Evolutionary conservation across 2,888 invertebrate genomes (phyloP).

Genomic region (Stenichneumon culpator): DNA sequence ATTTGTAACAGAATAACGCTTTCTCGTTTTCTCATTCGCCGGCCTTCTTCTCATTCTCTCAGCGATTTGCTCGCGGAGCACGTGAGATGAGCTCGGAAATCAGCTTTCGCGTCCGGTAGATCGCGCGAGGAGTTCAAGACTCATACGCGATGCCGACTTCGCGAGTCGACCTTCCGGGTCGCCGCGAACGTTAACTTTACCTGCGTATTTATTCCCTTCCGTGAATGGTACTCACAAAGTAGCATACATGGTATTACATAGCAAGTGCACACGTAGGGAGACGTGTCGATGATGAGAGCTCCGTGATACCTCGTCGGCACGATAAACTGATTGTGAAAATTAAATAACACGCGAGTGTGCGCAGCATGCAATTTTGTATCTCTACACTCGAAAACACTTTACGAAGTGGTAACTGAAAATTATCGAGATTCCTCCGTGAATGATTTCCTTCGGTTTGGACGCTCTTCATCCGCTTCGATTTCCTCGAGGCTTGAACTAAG

Average conservation of each 20-base stretch:
- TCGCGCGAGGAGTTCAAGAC: conserved; percentile 42
- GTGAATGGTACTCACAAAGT: conserved; percentile 22
- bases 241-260: conserved; percentile 3
- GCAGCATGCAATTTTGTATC: neutral
- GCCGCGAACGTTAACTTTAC: conserved; percentile 26
- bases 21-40: conserved; percentile 21
- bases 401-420: neutral
- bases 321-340: conserved; percentile 8
- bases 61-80: conserved; percentile 20
- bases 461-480: neutral
- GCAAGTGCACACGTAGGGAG: conserved; percentile 8
- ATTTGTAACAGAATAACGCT: neutral
- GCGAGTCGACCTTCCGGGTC: conserved; percentile 47
- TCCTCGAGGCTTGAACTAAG: neutral
- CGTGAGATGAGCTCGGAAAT: conserved; percentile 49
- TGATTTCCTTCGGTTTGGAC: neutral
- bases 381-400: conserved; percentile 1
- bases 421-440: neutral
- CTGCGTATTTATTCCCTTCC: neutral
- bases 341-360: conserved; percentile 3
- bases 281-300: conserved; percentile 10
- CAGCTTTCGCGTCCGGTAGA: conserved; percentile 45
- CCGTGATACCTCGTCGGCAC: neutral
- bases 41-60: conserved; percentile 12
- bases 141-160: conserved; percentile 12